Conservation (phyloP, 1,140 invertebrate species). For the Psix sp. region DNA sequence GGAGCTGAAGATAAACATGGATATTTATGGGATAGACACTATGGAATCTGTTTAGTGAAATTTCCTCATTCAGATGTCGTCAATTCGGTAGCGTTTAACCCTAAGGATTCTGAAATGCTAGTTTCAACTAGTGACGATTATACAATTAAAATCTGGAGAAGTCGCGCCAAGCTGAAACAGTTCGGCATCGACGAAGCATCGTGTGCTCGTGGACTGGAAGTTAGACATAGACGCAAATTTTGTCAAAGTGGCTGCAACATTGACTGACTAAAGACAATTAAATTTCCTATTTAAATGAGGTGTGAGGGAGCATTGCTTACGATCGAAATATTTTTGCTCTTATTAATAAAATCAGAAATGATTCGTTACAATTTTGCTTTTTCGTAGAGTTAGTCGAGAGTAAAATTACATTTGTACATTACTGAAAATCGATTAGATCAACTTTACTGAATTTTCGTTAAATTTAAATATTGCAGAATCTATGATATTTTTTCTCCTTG, state of each 20-base stretch:
- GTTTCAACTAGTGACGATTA: constrained; percentile 92
- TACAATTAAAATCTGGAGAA: constrained; percentile 86
- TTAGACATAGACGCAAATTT: constrained; percentile 70
- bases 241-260: constrained; percentile 68
- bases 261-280: constrained; percentile 74
- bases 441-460: too few relatives aligned
- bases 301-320: too few relatives aligned
- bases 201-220: constrained; percentile 70
- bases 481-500: too few relatives aligned
- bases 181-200: constrained; percentile 69
- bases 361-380: too few relatives aligned
- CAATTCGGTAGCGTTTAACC: constrained; percentile 92
- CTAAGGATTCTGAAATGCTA: constrained; percentile 87
- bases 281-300: constrained; percentile 74
- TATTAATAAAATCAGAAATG: too few relatives aligned
- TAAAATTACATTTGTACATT: too few relatives aligned
- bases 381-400: too few relatives aligned
- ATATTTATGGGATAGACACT: constrained; percentile 92
- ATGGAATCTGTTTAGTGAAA: constrained; percentile 87
- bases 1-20: constrained; percentile 92
- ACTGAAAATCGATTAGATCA: too few relatives aligned
- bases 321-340: too few relatives aligned
- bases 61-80: constrained; percentile 90
- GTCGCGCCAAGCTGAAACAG: constrained; percentile 75
- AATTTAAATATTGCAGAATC: too few relatives aligned